Conservation (phyloP, 2,888 invertebrate species). For the Eilema depressum region DNA sequence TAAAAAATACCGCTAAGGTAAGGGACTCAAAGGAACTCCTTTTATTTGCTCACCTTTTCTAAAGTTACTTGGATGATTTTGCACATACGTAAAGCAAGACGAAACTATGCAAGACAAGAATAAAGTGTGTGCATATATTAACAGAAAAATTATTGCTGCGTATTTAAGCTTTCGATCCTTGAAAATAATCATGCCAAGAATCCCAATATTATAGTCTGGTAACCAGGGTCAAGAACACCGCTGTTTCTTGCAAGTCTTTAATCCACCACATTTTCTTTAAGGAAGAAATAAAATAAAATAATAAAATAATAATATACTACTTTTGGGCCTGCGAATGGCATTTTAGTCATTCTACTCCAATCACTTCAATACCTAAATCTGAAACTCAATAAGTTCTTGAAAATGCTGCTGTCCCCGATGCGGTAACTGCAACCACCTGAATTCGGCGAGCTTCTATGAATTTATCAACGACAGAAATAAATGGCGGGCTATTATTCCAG, state of each 20-base stretch:
- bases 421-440: neutral
- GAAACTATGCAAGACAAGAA: slow-evolving; percentile 3
- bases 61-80: neutral
- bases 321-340: neutral
- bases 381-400: neutral
- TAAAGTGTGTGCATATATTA: neutral
- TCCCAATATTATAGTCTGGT: neutral
- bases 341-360: too few relatives aligned
- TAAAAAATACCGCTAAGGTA: slow-evolving; percentile 55
- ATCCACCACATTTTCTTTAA: neutral
- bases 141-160: neutral
- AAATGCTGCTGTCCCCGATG: neutral
- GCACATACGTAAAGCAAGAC: neutral
- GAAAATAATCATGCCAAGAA: neutral
- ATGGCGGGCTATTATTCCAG: neutral
- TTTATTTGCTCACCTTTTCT: slow-evolving; percentile 25
- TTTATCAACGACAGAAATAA: too few relatives aligned
- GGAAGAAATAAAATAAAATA: too few relatives aligned
- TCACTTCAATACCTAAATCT: neutral
- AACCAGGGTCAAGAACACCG: neutral
- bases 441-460: neutral
- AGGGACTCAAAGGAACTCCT: slow-evolving; percentile 21
- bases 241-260: neutral
- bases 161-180: neutral
- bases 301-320: too few relatives aligned